Evolutionary conservation across 2,113 vertebrate species (phyloP).

Genomic region (Puntigrus tetrazona): DNA sequence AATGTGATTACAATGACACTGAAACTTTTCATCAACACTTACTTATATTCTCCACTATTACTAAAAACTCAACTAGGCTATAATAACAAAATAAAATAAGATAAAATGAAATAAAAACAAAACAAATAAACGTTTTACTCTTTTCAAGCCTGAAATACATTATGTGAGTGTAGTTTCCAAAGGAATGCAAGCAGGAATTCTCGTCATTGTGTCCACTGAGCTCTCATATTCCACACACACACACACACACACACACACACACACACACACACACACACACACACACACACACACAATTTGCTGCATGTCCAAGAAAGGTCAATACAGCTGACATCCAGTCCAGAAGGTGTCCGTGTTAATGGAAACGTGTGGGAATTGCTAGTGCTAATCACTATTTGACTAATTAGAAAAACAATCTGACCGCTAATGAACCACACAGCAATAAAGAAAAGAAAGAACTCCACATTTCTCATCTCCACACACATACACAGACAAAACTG

Average conservation of each 20-base stretch:
- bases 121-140: background rate
- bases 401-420: constrained; percentile 3
- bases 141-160: background rate
- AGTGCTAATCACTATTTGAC: background rate
- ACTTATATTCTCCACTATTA: background rate
- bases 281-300: background rate
- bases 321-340: background rate
- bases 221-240: constrained; percentile 4
- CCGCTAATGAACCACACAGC: background rate
- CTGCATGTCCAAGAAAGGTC: background rate
- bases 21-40: background rate
- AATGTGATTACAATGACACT: constrained; percentile 7
- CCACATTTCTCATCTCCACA: constrained; percentile 25
- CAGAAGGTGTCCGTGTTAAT: background rate
- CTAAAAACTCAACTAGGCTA: background rate
- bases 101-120: background rate
- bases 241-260: constrained; percentile 36
- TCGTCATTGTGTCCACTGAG: constrained; percentile 46
- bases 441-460: background rate
- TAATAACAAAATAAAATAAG: background rate
- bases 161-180: constrained; percentile 41
- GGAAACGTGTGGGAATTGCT: background rate
- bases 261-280: constrained; percentile 13
- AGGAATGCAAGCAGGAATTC: constrained; percentile 52
- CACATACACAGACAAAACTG: constrained; percentile 38